A percentile compares a stretch with the other conserved stretches of the same genome.
phyloP scores from a whole-genome alignment of 2,888 invertebrate genomes.

The Pristionchus fissidentatus region DNA sequence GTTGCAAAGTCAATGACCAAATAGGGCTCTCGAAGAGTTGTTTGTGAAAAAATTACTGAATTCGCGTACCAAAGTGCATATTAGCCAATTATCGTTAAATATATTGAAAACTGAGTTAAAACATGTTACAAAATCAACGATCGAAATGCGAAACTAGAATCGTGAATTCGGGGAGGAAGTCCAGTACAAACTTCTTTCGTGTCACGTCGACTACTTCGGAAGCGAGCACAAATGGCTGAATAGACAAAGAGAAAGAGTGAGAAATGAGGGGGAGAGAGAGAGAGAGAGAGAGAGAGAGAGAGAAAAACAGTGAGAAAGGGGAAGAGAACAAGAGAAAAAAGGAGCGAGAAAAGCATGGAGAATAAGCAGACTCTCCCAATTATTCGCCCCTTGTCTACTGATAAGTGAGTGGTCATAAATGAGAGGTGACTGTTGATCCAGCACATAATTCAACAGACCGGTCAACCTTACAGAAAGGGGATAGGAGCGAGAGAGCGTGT shows the following conservation, averaged over 20 bases:
- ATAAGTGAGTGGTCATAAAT: not conserved
- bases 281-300: not conserved
- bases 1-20: too few relatives aligned
- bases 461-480: not conserved
- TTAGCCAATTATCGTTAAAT: too few relatives aligned
- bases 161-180: not conserved
- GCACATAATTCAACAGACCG: too few relatives aligned
- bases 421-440: too few relatives aligned
- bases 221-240: constrained; percentile 24
- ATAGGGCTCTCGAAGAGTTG: too few relatives aligned
- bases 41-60: too few relatives aligned
- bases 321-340: not conserved
- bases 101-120: too few relatives aligned
- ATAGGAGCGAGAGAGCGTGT: not conserved
- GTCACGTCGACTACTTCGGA: not conserved
- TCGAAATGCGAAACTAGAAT: not conserved
- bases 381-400: not conserved
- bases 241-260: constrained; percentile 14
- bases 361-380: not conserved
- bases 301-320: not conserved
- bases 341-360: not conserved
- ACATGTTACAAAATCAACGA: too few relatives aligned
- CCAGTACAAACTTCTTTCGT: not conserved
- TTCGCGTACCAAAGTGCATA: too few relatives aligned
- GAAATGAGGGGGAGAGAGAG: constrained; percentile 8